These are phyloP conservation scores for Eurystomus glaucurus DNA, from an alignment of 2,797 vertebrate species.

Conservation along the genomic window DNA sequence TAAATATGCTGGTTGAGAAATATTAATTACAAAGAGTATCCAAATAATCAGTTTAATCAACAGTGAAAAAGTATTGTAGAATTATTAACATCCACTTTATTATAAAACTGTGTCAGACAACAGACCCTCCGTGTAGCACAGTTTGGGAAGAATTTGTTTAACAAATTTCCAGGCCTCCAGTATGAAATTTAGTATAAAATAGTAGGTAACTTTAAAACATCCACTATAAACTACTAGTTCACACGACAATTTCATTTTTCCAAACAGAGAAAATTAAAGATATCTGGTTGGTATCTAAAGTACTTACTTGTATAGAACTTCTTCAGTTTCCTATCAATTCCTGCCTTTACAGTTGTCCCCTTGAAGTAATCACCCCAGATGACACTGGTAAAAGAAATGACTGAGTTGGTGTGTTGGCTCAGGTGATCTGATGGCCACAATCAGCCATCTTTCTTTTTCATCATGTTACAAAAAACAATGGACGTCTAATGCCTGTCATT, in stretches of 20 bases:
- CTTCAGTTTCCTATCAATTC: background rate
- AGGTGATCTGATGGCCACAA: rapidly evolving
- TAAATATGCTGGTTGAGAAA: background rate
- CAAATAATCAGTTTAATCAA: background rate
- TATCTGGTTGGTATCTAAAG: background rate
- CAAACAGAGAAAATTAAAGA: background rate
- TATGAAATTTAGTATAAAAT: background rate
- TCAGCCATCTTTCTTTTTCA: background rate
- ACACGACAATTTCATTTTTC: background rate
- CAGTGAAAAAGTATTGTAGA: background rate
- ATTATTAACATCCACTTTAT: background rate
- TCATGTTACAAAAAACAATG: background rate
- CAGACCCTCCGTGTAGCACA: background rate
- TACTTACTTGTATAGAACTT: background rate
- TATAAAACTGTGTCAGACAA: background rate
- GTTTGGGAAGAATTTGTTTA: background rate
- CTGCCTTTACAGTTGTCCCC: background rate
- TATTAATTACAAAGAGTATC: background rate
- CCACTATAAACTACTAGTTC: background rate
- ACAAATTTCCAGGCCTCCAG: background rate
- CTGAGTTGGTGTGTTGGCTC: background rate
- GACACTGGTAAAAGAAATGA: background rate
- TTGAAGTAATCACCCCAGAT: background rate
- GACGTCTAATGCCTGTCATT: background rate
- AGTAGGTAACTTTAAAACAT: background rate